Conservation (phyloP, 2,113 vertebrate genomes). For the Rhabdomys dilectus region DNA sequence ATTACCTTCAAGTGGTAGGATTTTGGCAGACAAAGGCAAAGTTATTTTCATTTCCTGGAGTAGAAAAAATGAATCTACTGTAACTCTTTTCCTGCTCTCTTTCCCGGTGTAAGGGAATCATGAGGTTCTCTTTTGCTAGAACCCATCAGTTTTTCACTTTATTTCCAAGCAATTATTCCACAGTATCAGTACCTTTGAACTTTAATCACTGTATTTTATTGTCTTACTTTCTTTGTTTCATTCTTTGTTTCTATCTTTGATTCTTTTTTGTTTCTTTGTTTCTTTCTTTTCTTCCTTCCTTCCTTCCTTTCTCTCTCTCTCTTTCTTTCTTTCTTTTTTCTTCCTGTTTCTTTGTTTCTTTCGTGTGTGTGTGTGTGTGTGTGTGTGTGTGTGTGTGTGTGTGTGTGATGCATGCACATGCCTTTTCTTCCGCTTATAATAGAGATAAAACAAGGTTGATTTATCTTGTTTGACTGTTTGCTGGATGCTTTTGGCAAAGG, state of each 20-base stretch:
- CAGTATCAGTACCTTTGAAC: neutral
- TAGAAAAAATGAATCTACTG: constrained; percentile 26
- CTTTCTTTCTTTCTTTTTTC: neutral
- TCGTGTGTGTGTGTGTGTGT: neutral
- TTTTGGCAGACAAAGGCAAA: constrained; percentile 13
- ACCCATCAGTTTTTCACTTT: neutral
- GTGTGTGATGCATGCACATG: neutral
- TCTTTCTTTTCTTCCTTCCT: neutral
- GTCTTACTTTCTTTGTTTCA: fast-evolving
- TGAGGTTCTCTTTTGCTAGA: neutral
- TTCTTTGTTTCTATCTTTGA: too few relatives aligned
- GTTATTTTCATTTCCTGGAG: neutral
- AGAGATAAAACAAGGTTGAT: neutral
- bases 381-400: neutral
- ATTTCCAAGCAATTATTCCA: neutral
- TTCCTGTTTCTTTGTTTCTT: too few relatives aligned
- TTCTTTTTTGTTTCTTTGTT: neutral
- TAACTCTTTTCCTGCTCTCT: neutral
- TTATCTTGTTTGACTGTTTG: neutral
- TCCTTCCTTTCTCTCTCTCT: too few relatives aligned
- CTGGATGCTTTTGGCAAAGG: neutral
- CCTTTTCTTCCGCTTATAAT: neutral
- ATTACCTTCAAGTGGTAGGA: neutral
- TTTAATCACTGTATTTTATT: neutral
- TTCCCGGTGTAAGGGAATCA: neutral